Evolutionary conservation across 2,113 vertebrate genomes (phyloP).

Genomic region (Daphoenositta chrysoptera): DNA sequence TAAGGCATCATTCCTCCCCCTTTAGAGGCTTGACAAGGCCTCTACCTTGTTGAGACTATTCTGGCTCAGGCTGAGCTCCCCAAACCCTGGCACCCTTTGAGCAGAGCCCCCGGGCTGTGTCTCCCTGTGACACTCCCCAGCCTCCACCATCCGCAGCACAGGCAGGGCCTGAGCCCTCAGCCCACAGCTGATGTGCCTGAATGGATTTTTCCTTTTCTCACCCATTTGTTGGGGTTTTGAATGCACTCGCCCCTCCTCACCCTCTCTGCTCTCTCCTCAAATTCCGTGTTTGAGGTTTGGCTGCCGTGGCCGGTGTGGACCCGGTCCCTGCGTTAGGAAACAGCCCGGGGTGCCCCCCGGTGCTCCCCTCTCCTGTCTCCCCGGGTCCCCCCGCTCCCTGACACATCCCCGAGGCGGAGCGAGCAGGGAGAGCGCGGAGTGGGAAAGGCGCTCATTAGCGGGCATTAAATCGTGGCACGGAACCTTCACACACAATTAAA

Average conservation of each 20-base stretch:
- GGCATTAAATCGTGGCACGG: neutral
- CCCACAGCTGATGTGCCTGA: neutral
- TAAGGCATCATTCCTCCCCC: no score
- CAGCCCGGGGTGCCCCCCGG: neutral
- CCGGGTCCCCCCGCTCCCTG: neutral
- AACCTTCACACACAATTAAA: neutral
- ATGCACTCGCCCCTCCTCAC: rapidly evolving
- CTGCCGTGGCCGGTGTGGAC: neutral
- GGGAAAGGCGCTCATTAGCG: neutral
- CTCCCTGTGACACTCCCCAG: neutral
- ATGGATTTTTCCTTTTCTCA: neutral
- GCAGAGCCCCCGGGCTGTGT: neutral
- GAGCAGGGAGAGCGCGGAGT: rapidly evolving
- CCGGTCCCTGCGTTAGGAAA: rapidly evolving
- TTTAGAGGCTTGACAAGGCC: no score
- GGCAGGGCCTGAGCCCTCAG: neutral
- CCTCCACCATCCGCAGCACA: rapidly evolving
- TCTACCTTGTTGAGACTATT: no score
- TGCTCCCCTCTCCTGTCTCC: neutral
- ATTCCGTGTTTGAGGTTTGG: neutral
- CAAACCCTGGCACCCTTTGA: neutral
- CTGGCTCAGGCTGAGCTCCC: neutral
- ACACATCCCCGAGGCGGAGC: neutral
- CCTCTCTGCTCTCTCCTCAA: neutral
- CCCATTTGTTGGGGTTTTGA: neutral